Evolutionary conservation across 2,888 invertebrate species (phyloP), one percentile per base, ranked within the genome.

Genomic region (Philereme vetulata): DNA sequence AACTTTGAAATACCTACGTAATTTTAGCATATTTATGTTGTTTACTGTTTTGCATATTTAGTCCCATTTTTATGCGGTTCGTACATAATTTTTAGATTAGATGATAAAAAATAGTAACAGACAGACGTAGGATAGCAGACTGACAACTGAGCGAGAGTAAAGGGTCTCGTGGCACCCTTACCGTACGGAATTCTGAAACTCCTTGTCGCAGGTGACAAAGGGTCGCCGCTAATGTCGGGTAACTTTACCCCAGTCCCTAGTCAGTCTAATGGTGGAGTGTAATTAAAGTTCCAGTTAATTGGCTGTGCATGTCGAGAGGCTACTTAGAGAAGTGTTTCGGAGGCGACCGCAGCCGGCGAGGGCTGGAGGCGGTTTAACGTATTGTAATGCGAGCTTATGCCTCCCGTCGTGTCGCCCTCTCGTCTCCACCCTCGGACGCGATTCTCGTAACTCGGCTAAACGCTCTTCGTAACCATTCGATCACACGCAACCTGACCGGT

Each of bases 321-420:
- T 74, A 74, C 76, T 81, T 72, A 75, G 76, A 70, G 73, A 74
- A 77, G 80, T 79, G 74, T 73, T 75, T 63, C 70, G 53, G 68
- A 71, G 73, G 75, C 69, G 79, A 80, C 82, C 82, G 77, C 80
- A 79, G 77, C 76, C 77, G 75, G 68, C 74, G 78, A 81, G 80
- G 81, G 82, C 81, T 81, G 77, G 74, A 82, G 82, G 82, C 83
- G 82, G 78, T 85, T 82, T 86, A 86, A 84, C 82, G 83, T 84
- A 87, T 86, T 85, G 84, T 85, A 84, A 82, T 82, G 78, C 75
- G 77, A 79, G 79, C 82, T 79, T 78, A 74, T 76, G 78, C 45
- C 49, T 53, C 55, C 75, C 76, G 75, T 72, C 75, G 77, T 70
- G 54, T 56, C 76, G 65, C 76, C 77, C 77, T 75, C 75, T 72